Base-by-base conservation (phyloP, 2,113 vertebrate species). In the Thunnus maccoyii region DNA sequence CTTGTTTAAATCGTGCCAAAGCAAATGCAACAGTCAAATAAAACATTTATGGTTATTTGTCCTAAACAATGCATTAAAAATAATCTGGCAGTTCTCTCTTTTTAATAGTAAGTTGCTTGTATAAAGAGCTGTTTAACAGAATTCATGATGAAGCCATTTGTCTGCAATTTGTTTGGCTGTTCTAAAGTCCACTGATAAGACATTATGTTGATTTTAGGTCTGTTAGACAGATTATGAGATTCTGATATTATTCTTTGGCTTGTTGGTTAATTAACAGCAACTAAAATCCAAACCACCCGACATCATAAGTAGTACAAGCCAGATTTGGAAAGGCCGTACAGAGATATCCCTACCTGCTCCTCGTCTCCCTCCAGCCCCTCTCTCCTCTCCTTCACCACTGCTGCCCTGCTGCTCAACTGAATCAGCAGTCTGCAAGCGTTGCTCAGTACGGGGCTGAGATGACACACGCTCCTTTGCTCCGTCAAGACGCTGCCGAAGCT, bases 401-500 rank as follows among this genome's bases (percentile, higher is more conserved):
- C 92, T 89, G 60, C 93, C 90, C 78, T 94, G 91, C 89, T 94
- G 94, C 8, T 94, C 90, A 83, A 90, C 95, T 61, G 91, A 76
- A 80, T 94, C 95, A 66, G 86, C 91, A 74, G 89, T 94, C 77
- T 91, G 95, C 2, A 71, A 85, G 18, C 76, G 94, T 61, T 93
- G 87, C 86, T 95, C 94, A 5, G 91, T 61, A 41, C 79, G 90
- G 66, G 95, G 92, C 71, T 96, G 96, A 3, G 96, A 95, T 2
- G 96, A 96, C 70, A 97, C 88, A 1, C 94, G 94, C 69, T 98
- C 96, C 85, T 98, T 98, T 16, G 96, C 96, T 14, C 96, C 96
- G 62, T 97, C 94, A 73, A 99, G 94, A 68, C 97, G 96, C 22
- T 97, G 97, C 16, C 96, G 95, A 25, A 99, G 94, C 86, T 98